These are phyloP conservation scores for Tachina fera DNA, from an alignment of 2,888 invertebrate genomes.

Conservation along the genomic window DNA sequence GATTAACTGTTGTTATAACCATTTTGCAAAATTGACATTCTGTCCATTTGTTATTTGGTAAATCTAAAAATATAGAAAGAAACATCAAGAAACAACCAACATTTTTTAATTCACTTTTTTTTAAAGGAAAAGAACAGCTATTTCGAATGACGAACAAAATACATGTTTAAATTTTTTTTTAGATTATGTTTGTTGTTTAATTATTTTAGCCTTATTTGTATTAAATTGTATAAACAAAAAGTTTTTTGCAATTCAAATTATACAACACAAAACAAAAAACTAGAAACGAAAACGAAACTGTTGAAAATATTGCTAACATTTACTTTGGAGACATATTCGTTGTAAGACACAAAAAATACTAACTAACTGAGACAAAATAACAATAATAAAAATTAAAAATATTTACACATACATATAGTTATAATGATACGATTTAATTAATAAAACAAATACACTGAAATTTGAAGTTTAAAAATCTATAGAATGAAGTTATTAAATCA, in stretches of 20 bases:
- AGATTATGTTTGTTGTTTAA: not conserved
- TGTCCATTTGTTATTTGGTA: conserved; percentile 83
- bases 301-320: conserved; percentile 69
- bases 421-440: conserved; percentile 6
- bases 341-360: conserved; percentile 63
- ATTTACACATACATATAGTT: conserved; percentile 31
- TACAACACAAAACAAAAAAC: conserved; percentile 34
- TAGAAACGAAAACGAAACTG: conserved; percentile 1
- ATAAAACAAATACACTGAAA: conserved; percentile 23
- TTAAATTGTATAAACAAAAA: not conserved
- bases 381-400: not conserved
- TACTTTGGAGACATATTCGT: conserved; percentile 83
- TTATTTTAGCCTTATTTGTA: not conserved
- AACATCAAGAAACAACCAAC: conserved; percentile 71
- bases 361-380: conserved; percentile 29
- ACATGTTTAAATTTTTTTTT: not conserved
- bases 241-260: conserved; percentile 10
- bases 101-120: conserved; percentile 36
- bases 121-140: not conserved
- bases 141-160: conserved; percentile 2
- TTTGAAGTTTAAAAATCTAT: not conserved
- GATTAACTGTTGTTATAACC: conserved; percentile 83
- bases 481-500: not conserved
- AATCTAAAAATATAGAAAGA: conserved; percentile 83
- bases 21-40: conserved; percentile 84